Evolutionary conservation across 2,113 vertebrate genomes (phyloP), one percentile per base, ranked within the genome.

Genomic region (Lanius ludovicianus): DNA sequence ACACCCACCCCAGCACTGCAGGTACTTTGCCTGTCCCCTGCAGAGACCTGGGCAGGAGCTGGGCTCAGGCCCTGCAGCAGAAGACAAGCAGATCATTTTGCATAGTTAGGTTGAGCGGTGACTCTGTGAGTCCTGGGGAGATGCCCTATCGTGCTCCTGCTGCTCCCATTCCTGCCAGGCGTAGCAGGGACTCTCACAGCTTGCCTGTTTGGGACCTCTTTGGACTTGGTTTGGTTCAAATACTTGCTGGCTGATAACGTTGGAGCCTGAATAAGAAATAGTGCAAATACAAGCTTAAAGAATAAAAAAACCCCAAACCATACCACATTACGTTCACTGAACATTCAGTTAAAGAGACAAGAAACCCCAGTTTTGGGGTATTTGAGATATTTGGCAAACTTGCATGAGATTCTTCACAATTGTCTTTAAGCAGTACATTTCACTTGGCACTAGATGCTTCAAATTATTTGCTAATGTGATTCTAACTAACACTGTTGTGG

Each of bases 231-330:
- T 95, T 92, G 79, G 76, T 84, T 95, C 84, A 78, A 68, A 89
- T 24, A 65, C 46, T 92, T 10, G 3, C 73, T 90, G 88, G 83
- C 62, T 89, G 60, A 75, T 84, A 75, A 71, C 55, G 78, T 62
- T 39, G 31, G 88, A 96, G 95, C 59, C 59, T 44, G 50, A 87
- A 75, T 75, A 92, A 75, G 80, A 90, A 90, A 87, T 73, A 96
- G 92, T 96, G 92, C 96, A 97, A 96, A 94, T 87, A 91, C 52
- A 81, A 92, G 69, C 76, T 71, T 82, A 75, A 87, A 86, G 19
- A 78, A 68, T 27, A 57, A 65, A 49, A 39, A n/a, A 25, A 10
- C 3, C 5, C 4, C 14, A 21, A 18, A 6, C 4, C 18, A n/a
- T 3, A 75, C 4, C 44, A 35, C 35, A 6, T 19, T 47, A 44